phyloP scores from a whole-genome alignment of 2,888 invertebrate genomes.

The Dermolepida albohirtum region DNA sequence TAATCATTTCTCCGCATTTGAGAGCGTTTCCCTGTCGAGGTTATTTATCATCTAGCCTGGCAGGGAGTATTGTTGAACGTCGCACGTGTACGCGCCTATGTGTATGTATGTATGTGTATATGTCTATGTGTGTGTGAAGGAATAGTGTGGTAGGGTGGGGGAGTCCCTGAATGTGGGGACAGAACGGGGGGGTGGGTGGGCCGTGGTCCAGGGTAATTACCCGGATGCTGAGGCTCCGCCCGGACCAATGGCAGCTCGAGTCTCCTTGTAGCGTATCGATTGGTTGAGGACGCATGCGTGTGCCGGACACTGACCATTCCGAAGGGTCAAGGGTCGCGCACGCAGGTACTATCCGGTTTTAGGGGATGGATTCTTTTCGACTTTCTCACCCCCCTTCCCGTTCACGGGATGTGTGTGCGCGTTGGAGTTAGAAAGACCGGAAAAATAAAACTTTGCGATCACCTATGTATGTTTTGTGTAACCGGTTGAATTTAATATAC shows the following conservation, averaged over 20 bases:
- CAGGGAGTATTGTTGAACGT: slow-evolving; percentile 45
- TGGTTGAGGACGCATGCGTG: slow-evolving; percentile 56
- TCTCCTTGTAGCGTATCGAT: slow-evolving; percentile 57
- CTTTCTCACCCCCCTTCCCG: slow-evolving; percentile 39
- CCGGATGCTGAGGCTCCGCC: slow-evolving; percentile 64
- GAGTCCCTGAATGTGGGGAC: slow-evolving; percentile 64
- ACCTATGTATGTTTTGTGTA: not conserved
- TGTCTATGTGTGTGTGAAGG: slow-evolving; percentile 61
- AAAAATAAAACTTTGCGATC: slow-evolving; percentile 27
- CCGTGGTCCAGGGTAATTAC: slow-evolving; percentile 66
- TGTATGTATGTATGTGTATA: slow-evolving; percentile 26
- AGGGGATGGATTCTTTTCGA: slow-evolving; percentile 37
- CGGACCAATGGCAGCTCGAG: slow-evolving; percentile 62
- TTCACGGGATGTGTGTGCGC: slow-evolving; percentile 7
- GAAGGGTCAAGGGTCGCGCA: slow-evolving; percentile 55
- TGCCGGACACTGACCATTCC: slow-evolving; percentile 63
- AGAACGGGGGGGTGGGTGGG: slow-evolving; percentile 53
- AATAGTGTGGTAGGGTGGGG: slow-evolving; percentile 63
- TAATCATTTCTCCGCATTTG: slow-evolving; percentile 65
- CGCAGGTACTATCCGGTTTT: slow-evolving; percentile 57
- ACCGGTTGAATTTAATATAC: not conserved
- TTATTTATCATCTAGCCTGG: slow-evolving; percentile 63
- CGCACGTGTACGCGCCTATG: slow-evolving; percentile 49
- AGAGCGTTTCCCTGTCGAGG: slow-evolving; percentile 66
- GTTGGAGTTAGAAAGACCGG: slow-evolving; percentile 16